A percentile compares a stretch with the other conserved stretches of the same genome.
These are phyloP conservation scores for Denticeps clupeoides DNA, from an alignment of 2,797 vertebrate species.

Conservation along the genomic window DNA sequence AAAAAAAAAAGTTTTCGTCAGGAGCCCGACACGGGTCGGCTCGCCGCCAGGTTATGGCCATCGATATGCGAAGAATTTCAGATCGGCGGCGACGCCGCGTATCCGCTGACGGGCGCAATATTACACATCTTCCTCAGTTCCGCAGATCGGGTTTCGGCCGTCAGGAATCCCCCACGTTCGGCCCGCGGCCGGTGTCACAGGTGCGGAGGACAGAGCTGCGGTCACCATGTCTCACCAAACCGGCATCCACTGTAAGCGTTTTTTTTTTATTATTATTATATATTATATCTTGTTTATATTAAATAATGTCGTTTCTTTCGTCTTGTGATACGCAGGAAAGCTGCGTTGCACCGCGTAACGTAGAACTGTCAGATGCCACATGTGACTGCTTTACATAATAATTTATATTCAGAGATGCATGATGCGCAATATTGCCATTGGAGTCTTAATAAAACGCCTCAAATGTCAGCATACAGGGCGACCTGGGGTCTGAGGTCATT, in stretches of 20 bases:
- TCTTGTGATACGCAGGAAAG: too few relatives aligned
- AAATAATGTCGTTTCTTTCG: too few relatives aligned
- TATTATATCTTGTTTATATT: too few relatives aligned
- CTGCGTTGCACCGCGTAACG: too few relatives aligned
- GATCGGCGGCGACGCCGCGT: constrained; percentile 52
- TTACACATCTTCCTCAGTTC: constrained; percentile 63
- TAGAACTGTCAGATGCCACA: too few relatives aligned
- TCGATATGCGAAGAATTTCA: constrained; percentile 51
- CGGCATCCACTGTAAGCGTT: constrained; percentile 56
- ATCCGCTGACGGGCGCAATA: constrained; percentile 59
- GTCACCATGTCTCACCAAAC: constrained; percentile 64
- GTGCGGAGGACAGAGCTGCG: constrained; percentile 25
- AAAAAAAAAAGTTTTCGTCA: constrained; percentile 13
- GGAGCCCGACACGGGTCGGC: constrained; percentile 23
- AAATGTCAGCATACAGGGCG: too few relatives aligned
- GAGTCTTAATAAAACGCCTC: too few relatives aligned
- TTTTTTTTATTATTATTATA: too few relatives aligned
- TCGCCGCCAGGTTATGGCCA: constrained; percentile 35
- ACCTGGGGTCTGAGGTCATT: too few relatives aligned
- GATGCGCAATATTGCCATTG: too few relatives aligned
- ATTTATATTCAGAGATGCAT: too few relatives aligned
- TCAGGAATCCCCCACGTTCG: constrained; percentile 56
- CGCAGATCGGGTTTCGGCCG: constrained; percentile 61
- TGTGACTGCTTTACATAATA: too few relatives aligned
- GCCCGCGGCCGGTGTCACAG: constrained; percentile 50